Evolutionary conservation across 2,888 invertebrate genomes (phyloP).

Genomic region (Lycia hirtaria): DNA sequence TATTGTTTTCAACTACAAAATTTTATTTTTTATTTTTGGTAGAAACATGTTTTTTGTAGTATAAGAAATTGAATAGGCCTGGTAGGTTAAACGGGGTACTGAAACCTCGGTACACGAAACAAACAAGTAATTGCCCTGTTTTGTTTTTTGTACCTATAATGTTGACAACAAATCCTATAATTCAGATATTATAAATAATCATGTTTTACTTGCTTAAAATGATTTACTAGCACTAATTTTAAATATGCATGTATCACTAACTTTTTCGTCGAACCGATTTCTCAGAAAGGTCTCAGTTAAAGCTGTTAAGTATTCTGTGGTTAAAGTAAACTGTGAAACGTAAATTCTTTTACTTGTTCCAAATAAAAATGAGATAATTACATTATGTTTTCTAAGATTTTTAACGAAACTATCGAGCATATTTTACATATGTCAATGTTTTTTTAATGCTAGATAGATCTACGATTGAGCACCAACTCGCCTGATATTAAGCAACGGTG

Average conservation of each 20-base stretch:
- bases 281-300: conserved; percentile 18
- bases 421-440: too few species aligned
- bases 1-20: not conserved
- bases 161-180: too few species aligned
- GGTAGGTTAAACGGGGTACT: not conserved
- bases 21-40: not conserved
- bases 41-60: not conserved
- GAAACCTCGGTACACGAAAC: too few species aligned
- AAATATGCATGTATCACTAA: not conserved
- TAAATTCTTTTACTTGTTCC: not conserved
- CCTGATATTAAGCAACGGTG: too few species aligned
- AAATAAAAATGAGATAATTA: not conserved
- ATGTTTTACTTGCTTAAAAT: too few species aligned
- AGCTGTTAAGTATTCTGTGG: conserved; percentile 20
- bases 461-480: too few species aligned
- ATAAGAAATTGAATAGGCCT: not conserved
- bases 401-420: too few species aligned
- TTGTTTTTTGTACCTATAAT: too few species aligned
- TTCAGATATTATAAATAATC: too few species aligned
- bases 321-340: conserved; percentile 16
- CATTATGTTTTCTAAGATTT: too few species aligned
- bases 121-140: too few species aligned
- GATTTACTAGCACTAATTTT: not conserved
- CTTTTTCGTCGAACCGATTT: conserved; percentile 11
- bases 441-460: too few species aligned